phyloP scores from a whole-genome alignment of 1,140 invertebrate genomes.

The Drosophila erecta region DNA sequence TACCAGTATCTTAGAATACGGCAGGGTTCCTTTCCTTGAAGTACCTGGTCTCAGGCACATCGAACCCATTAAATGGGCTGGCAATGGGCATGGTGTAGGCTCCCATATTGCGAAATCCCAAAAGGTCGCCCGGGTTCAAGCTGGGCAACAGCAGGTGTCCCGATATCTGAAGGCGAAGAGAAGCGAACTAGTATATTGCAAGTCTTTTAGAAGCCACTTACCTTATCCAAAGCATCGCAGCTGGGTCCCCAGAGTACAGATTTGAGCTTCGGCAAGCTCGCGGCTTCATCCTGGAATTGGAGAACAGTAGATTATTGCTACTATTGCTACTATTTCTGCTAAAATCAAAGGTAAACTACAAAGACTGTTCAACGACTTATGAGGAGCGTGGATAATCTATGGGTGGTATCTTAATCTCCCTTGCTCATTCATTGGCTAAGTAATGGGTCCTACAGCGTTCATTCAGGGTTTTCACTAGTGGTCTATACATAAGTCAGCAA shows the following conservation, averaged over 20 bases:
- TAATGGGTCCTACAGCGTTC: too few species aligned
- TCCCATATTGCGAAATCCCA: conserved; percentile 96
- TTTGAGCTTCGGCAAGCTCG: conserved; percentile 63
- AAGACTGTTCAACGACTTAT: too few species aligned
- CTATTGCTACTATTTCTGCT: background rate
- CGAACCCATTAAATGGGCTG: conserved; percentile 96
- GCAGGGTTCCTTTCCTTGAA: conserved; percentile 54
- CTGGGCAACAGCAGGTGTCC: conserved; percentile 89
- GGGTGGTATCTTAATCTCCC: too few species aligned
- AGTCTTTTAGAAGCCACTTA: conserved; percentile 73
- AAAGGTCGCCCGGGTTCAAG: conserved; percentile 92
- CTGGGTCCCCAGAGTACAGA: conserved; percentile 96
- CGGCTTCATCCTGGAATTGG: conserved; percentile 26
- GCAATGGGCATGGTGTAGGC: conserved; percentile 96
- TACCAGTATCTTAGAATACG: too few species aligned
- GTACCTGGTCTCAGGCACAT: conserved; percentile 63
- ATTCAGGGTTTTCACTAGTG: too few species aligned
- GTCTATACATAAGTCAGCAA: too few species aligned
- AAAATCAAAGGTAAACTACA: too few species aligned
- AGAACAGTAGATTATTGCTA: background rate
- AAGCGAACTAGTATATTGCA: background rate
- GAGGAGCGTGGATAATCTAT: too few species aligned
- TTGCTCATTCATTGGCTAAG: too few species aligned
- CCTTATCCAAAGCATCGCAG: conserved; percentile 97
- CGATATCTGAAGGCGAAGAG: conserved; percentile 58